Conservation (phyloP, 92 coral and sea anemone genomes). For the Virgularia gustaviana region DNA sequence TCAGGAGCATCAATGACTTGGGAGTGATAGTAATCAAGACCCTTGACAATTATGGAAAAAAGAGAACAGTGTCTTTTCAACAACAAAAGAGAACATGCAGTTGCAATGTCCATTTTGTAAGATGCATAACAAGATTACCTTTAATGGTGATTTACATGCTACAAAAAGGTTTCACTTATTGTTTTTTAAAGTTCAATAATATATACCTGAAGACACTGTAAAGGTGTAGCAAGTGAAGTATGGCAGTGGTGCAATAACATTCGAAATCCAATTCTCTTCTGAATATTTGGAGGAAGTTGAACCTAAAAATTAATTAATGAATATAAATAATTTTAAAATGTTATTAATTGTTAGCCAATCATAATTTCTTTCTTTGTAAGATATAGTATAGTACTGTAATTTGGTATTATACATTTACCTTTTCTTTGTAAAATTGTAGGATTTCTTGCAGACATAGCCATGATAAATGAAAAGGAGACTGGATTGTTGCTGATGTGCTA, state of each 20-base stretch:
- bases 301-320: conserved; percentile 52
- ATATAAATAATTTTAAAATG: background rate
- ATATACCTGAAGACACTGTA: conserved; percentile 73
- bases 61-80: background rate
- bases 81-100: too few relatives aligned
- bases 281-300: conserved; percentile 67
- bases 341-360: background rate
- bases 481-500: conserved; percentile 70
- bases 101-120: too few relatives aligned
- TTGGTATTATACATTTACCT: conserved; percentile 48
- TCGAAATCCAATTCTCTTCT: conserved; percentile 71
- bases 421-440: conserved; percentile 62
- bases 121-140: too few relatives aligned
- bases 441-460: conserved; percentile 91
- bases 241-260: conserved; percentile 66
- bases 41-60: conserved; percentile 47
- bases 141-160: too few relatives aligned
- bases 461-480: conserved; percentile 86
- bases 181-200: too few relatives aligned
- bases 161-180: too few relatives aligned
- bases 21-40: conserved; percentile 79
- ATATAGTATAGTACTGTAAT: background rate
- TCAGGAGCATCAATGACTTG: conserved; percentile 69
- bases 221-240: conserved; percentile 66
- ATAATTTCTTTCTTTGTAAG: too few relatives aligned